Evolutionary conservation across 2,797 vertebrate genomes (phyloP).

Genomic region (Furcifer pardalis): DNA sequence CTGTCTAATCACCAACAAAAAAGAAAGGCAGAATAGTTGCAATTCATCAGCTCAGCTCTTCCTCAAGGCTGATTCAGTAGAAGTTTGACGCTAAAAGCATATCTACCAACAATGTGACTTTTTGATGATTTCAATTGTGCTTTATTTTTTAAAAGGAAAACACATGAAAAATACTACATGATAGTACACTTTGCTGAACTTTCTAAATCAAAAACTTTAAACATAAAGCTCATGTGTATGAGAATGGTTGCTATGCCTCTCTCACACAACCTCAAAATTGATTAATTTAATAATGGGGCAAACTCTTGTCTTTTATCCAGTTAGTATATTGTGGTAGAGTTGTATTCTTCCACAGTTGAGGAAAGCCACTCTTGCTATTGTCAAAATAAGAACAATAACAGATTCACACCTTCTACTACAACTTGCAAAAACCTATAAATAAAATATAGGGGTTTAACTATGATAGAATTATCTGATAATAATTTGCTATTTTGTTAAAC

Average conservation of each 20-base stretch:
- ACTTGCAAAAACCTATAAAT: background rate
- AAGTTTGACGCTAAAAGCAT: background rate
- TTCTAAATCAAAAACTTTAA: background rate
- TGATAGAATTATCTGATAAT: background rate
- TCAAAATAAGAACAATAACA: background rate
- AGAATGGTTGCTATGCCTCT: background rate
- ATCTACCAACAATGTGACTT: background rate
- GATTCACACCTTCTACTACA: background rate
- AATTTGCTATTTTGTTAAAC: background rate
- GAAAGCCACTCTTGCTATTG: background rate
- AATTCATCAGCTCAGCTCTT: background rate
- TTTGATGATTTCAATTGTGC: background rate
- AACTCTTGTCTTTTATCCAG: background rate
- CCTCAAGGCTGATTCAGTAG: background rate
- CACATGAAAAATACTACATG: background rate
- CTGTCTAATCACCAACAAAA: background rate
- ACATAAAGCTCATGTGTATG: background rate
- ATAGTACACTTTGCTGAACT: background rate
- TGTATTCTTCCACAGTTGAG: background rate
- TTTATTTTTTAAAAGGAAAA: background rate
- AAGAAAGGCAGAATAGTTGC: background rate
- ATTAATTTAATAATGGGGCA: background rate
- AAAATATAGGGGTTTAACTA: background rate
- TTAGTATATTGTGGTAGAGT: background rate
- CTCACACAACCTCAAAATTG: background rate